Base-by-base conservation (phyloP, 2,113 vertebrate genomes). In the Nerophis ophidion region DNA sequence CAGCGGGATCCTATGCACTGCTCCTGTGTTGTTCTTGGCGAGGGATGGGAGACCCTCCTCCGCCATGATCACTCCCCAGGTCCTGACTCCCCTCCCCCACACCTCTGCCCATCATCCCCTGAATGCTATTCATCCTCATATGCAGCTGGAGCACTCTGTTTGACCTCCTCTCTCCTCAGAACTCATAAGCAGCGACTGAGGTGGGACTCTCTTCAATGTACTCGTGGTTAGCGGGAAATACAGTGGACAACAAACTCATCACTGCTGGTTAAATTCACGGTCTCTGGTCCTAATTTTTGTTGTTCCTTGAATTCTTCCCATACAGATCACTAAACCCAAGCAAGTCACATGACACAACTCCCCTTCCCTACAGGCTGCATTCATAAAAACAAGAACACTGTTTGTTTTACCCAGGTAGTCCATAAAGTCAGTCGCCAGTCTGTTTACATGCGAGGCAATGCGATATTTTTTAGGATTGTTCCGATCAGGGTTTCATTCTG, bases 141-240 rank as follows among this genome's bases (percentile, higher is more conserved):
- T 74, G 78, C 84, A 86, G 84, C 83, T 88, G 85, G 80, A 88
- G 84, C 77, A 81, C 84, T 88, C 76, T 79, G 65, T 57, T 77
- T 88, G 87, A 89, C 87, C 87, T 75, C 66, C 66, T 68, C 67
- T 77, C 75, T 77, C 57, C 74, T 75, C 66, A 51, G 60, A 69
- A 50, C 65, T 71, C 72, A 77, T 79, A 72, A 77, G 68, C 64
- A 56, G 60, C 65, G 62, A 52, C 77, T 73, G 59, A 53, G 63
- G 58, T 72, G 68, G 66, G 71, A 84, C 49, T 76, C 26, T 26
- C 59, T 53, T 74, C 66, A 10, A 65, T 56, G 71, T 66, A 65
- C 42, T 66, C 70, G 51, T 52, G 74, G 68, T 83, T 56, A 14
- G 46, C 70, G 47, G 5, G 26, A 75, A 69, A 70, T 53, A 75